These are phyloP conservation scores for Parauchenoglanis ngamensis DNA, from an alignment of 2,797 vertebrate genomes.

Conservation along the genomic window DNA sequence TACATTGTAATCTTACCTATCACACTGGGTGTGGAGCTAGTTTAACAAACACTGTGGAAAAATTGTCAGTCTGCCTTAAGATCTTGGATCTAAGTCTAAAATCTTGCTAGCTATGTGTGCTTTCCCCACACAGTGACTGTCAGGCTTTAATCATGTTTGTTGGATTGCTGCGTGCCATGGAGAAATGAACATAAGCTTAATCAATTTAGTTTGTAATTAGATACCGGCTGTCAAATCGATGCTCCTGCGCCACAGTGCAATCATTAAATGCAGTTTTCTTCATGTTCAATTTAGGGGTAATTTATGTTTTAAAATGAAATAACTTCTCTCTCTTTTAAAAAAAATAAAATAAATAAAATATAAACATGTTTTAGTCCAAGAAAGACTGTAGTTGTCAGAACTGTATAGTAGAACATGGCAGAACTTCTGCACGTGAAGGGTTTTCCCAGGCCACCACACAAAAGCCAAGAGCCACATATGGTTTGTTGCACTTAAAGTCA, in stretches of 20 bases:
- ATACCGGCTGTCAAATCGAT: background rate
- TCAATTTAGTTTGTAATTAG: background rate
- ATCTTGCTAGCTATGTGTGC: too few relatives aligned
- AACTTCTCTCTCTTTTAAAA: background rate
- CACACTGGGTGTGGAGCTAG: background rate
- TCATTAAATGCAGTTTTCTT: background rate
- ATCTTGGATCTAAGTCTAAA: background rate
- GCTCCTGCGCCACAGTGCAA: background rate
- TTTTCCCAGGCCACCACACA: background rate
- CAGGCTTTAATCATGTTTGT: slow-evolving; percentile 1
- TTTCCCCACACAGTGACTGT: background rate
- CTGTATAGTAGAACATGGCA: background rate
- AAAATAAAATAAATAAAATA: background rate
- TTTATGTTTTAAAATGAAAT: background rate
- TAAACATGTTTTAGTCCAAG: background rate
- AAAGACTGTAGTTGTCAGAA: background rate
- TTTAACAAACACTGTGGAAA: background rate
- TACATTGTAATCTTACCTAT: background rate
- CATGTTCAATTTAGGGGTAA: background rate
- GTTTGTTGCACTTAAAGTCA: background rate
- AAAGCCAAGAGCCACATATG: background rate
- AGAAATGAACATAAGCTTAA: background rate
- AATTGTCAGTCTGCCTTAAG: background rate
- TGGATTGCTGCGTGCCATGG: background rate
- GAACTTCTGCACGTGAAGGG: background rate